Evolutionary conservation across 2,888 invertebrate genomes (phyloP), one percentile per base, ranked within the genome.

Genomic region (Choristoneura rosaceana): DNA sequence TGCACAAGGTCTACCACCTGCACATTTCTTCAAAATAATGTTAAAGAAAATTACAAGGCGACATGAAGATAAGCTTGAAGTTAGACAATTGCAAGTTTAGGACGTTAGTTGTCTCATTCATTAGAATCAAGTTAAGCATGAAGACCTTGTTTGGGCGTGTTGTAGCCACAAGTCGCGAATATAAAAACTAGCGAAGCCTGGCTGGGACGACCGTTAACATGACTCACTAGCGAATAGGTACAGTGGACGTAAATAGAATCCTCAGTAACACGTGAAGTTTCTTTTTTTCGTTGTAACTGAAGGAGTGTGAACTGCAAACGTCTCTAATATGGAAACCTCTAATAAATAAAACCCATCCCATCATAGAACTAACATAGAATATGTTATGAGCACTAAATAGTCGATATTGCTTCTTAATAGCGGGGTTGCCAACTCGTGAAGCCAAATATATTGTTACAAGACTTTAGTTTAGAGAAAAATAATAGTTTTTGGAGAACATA

Each of bases 121-220:
- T 5, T 38, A 38, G 7, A 38, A 38, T 38, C 0, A 43, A 43
- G n/a, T 15, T 15, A 17, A 17, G 10, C 52, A 55, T 55, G 12
- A 55, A 25, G 17, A 55, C 17, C 33, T 15, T 34, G 45, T 45
- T 58, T 52, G 58, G 55, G 67, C 33, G 52, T 45, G 52, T 66
- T 15, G 34, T 55, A 34, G 61, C 55, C 63, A 63, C 38, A 47
- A 66, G 62, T 38, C 14, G 59, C 58, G 41, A 66, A 62, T n/a
- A 47, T 41, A 60, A 41, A 60, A 66, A 71, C 62, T 63, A 71
- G 34, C 66, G 12, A 61, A 8, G 64, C 69, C 60, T 10, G 12
- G n/a, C 60, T 8, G 12, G n/a, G 10, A 34, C 71, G 76, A 75
- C 76, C 76, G 76, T 76, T 76, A 75, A 65, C 7, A 74, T 76